Evolutionary conservation across 1,140 invertebrate species (phyloP).

Genomic region (Drosophila chauvacae): DNA sequence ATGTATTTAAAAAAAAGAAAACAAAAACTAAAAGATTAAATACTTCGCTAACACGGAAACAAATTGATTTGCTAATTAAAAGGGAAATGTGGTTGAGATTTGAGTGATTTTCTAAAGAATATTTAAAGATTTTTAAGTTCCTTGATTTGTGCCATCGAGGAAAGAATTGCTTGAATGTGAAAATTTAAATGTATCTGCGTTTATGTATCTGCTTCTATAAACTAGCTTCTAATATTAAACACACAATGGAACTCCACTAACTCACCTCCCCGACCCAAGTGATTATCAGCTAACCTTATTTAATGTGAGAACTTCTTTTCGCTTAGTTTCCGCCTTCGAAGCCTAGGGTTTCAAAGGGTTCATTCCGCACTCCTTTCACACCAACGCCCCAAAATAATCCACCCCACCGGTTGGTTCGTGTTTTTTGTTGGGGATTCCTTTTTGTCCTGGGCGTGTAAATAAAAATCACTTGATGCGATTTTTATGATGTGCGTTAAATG

Average conservation of each 20-base stretch:
- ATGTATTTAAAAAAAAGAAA: constrained; percentile 67
- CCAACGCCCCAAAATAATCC: constrained; percentile 3
- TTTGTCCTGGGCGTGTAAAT: constrained; percentile 69
- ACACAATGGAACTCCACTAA: too few relatives aligned
- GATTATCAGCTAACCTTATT: constrained; percentile 41
- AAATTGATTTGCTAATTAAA: neutral
- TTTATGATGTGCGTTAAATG: constrained; percentile 83
- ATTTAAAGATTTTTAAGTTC: neutral
- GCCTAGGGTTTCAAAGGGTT: constrained; percentile 69
- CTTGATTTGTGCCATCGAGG: too few relatives aligned
- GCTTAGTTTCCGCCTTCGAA: constrained; percentile 3
- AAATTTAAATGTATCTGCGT: neutral
- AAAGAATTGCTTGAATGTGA: neutral
- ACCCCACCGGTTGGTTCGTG: constrained; percentile 4
- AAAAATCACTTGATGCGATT: constrained; percentile 82
- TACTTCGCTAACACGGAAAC: constrained; percentile 49
- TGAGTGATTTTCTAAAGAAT: neutral
- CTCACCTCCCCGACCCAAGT: neutral
- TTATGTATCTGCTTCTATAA: neutral
- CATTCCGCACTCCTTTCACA: constrained; percentile 14
- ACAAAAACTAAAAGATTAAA: constrained; percentile 49
- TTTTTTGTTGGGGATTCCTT: constrained; percentile 34
- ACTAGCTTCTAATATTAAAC: neutral
- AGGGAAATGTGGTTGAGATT: too few relatives aligned
- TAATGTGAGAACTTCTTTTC: constrained; percentile 29